Evolutionary conservation across 2,113 vertebrate genomes (phyloP), one percentile per base, ranked within the genome.

Genomic region (Aphelocoma coerulescens): DNA sequence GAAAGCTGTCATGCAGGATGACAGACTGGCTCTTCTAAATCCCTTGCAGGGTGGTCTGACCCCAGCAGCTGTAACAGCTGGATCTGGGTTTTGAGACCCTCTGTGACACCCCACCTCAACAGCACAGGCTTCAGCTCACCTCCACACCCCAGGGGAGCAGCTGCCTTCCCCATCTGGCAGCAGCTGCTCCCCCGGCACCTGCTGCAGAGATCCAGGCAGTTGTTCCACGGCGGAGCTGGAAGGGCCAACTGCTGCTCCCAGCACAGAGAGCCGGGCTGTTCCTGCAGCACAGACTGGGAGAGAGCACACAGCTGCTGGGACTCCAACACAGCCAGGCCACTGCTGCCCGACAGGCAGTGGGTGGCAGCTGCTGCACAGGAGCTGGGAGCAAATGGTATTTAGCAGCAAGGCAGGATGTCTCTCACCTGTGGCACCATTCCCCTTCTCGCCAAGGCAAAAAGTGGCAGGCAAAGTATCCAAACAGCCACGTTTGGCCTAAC

Each of bases 121-220:
- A 26, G 90, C 33, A 0, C 58, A 72, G 88, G 49, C 89, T 82
- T 28, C 22, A 46, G 62, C 63, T 89, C 62, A 79, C 82, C 94
- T 88, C 78, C 91, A 51, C n/a, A 85, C 9, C 71, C 14, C 88
- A 43, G 83, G 63, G 46, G n/a, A 81, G 89, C 95, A 95, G 95
- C 95, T 96, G 96, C 62, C 82, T 32, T 65, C 63, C 96, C 94
- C 96, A 95, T 80, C 88, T 94, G 96, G 96, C 75, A 8, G 92
- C 96, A 93, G 96, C 95, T 93, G 95, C 85, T 90, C 22, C 88
- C 75, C 85, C 26, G 0, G 83, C 96, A 95, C 88, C 95, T 93
- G 95, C 94, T 48, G 83, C 88, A 77, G 85, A 84, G 86, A 94
- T 77, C 79, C 92, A 67, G 85, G 68, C 96, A 94, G 88, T 58